Evolutionary conservation across 2,888 invertebrate species (phyloP), one percentile per base, ranked within the genome.

Genomic region (Acheta domesticus): DNA sequence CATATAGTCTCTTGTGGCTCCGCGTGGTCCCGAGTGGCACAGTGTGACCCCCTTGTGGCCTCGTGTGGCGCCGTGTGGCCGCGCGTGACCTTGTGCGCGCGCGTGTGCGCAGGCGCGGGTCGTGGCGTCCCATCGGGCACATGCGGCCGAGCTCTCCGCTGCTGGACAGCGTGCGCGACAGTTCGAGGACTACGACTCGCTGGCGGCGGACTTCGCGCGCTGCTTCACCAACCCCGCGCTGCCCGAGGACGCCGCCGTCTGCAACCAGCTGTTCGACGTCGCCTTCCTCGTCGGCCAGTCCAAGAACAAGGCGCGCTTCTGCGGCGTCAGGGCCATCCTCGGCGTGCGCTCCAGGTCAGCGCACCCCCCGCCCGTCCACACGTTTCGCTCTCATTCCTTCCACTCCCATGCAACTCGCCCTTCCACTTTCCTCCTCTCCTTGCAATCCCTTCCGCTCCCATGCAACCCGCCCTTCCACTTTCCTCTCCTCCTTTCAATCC

Each of bases 141-240:
- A 96, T 96, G 96, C 89, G 97, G 84, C 96, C 97, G 1, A 96
- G 96, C 1, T 96, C 96, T 23, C 97, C 97, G 0, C 90, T 97
- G 73, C 89, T 97, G 83, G 97, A 97, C 87, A 96, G 96, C 11
- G 96, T 97, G 74, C 89, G 96, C 84, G 97, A 97, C 94, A 96
- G 86, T 97, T 97, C 86, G 97, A 97, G 87, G 96, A 96, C 87
- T 96, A 96, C 88, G 97, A 97, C 86, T 96, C 96, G 86, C 89
- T 97, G 80, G 96, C 96, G 62, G 96, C 96, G 87, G 97, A 97
- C 87, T 97, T 97, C 86, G 95, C 96, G 12, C 90, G 93, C 84
- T 94, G 94, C 84, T 97, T 97, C 88, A 90, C 96, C 80, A 96
- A 96, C 87, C 92, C 91, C 84, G 93, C 95, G 84, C 16, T 62